Percentiles rank a stretch among this genome's conserved stretches.
Evolutionary conservation across 2,888 invertebrate genomes (phyloP).

Genomic region (Schrankia costaestrigalis): DNA sequence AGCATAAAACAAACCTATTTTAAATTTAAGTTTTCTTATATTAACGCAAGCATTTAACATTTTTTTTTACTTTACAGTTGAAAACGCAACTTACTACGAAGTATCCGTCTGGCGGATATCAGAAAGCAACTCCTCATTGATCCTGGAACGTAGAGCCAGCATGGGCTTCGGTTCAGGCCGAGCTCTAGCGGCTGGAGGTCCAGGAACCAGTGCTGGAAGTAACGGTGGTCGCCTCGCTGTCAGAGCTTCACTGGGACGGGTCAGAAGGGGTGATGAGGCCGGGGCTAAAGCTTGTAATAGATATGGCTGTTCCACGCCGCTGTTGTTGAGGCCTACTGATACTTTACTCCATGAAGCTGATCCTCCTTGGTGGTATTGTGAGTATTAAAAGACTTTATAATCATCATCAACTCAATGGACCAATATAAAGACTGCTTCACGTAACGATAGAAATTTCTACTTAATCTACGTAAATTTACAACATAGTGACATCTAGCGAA

Average conservation of each 20-base stretch:
- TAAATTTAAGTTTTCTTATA: background rate
- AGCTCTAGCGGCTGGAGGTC: conserved; percentile 49
- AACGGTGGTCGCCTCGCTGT: conserved; percentile 25
- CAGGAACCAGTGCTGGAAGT: conserved; percentile 39
- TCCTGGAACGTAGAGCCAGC: conserved; percentile 58
- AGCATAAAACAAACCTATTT: no score
- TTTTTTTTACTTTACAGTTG: conserved; percentile 46
- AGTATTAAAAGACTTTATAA: no score
- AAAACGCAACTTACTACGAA: conserved; percentile 74
- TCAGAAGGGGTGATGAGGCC: conserved; percentile 62
- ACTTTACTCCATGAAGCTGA: conserved; percentile 55
- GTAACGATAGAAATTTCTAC: no score
- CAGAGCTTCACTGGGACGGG: conserved; percentile 52
- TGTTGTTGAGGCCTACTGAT: conserved; percentile 63
- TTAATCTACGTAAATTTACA: no score
- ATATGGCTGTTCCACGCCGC: conserved; percentile 65
- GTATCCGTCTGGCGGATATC: conserved; percentile 72
- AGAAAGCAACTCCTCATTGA: conserved; percentile 60
- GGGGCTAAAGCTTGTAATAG: conserved; percentile 70
- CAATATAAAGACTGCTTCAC: no score
- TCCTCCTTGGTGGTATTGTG: conserved; percentile 71
- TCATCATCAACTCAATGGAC: no score
- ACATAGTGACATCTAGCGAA: no score
- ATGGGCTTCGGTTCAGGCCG: conserved; percentile 64
- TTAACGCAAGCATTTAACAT: background rate